Evolutionary conservation across 2,113 vertebrate species (phyloP).

Genomic region (Tichodroma muraria): DNA sequence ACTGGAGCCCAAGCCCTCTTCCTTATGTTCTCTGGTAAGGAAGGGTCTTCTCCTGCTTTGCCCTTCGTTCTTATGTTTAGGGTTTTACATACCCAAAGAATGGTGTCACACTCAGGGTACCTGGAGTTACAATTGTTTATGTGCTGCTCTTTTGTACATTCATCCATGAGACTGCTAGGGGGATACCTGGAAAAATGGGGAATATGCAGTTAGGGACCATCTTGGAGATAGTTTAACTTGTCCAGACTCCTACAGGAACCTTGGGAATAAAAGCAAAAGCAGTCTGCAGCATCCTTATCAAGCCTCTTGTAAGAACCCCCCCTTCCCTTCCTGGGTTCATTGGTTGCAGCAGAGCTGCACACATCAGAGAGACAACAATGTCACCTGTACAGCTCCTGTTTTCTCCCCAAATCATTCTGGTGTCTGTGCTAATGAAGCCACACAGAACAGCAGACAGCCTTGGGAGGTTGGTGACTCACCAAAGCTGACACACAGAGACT

Average conservation of each 20-base stretch:
- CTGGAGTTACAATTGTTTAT: not conserved
- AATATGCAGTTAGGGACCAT: not conserved
- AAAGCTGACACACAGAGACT: not conserved
- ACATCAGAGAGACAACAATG: too few relatives aligned
- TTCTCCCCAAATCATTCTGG: not conserved
- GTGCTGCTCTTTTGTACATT: not conserved
- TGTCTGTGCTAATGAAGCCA: not conserved
- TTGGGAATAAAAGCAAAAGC: not conserved
- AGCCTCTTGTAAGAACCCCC: not conserved
- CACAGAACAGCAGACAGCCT: not conserved
- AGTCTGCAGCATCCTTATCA: not conserved
- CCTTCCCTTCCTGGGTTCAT: not conserved
- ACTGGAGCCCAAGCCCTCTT: not conserved
- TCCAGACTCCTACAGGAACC: not conserved
- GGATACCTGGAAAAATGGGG: not conserved
- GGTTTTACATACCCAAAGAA: not conserved
- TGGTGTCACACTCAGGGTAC: not conserved
- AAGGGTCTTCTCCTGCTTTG: not conserved
- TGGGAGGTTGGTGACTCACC: not conserved
- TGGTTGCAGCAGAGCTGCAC: not conserved
- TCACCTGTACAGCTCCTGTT: not conserved
- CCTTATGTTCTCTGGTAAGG: not conserved
- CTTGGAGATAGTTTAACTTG: not conserved
- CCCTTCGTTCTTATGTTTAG: not conserved
- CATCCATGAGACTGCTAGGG: not conserved